These are phyloP conservation scores for Baccha elongata DNA, from an alignment of 2,888 invertebrate genomes.

Conservation along the genomic window DNA sequence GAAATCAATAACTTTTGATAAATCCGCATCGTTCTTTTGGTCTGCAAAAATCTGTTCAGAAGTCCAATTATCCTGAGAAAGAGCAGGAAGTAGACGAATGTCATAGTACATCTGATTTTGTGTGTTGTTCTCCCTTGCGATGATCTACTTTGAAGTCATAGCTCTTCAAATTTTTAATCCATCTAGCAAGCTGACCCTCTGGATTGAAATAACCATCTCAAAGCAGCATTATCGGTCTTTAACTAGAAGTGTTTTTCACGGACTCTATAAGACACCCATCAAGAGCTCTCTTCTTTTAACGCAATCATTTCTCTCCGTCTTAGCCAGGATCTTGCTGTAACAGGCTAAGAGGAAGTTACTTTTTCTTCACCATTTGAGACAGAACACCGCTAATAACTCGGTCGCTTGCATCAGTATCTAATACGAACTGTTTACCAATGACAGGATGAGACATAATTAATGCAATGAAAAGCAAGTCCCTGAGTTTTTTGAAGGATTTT, in stretches of 20 bases:
- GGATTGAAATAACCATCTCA: background rate
- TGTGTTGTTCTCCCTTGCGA: background rate
- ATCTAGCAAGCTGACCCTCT: background rate
- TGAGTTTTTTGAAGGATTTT: constrained; percentile 2
- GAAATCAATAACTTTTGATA: constrained; percentile 1
- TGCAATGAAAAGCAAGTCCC: constrained; percentile 24
- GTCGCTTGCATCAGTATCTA: constrained; percentile 47
- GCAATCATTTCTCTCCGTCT: too few species aligned
- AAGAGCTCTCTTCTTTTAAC: constrained; percentile 23
- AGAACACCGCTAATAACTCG: constrained; percentile 48
- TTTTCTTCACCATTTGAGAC: constrained; percentile 41
- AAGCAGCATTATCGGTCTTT: constrained; percentile 6
- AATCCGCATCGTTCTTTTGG: background rate
- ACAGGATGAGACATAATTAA: constrained; percentile 29
- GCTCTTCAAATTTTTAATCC: constrained; percentile 18
- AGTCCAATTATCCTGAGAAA: too few species aligned
- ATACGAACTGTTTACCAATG: constrained; percentile 26
- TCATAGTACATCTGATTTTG: background rate
- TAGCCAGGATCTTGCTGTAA: constrained; percentile 32
- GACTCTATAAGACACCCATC: background rate
- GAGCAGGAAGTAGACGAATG: background rate
- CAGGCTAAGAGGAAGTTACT: constrained; percentile 55
- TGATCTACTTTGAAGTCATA: constrained; percentile 2
- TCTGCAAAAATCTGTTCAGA: background rate
- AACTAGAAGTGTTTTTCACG: constrained; percentile 5